Evolutionary conservation across 2,888 invertebrate genomes (phyloP).

Genomic region (Volucella inflata): DNA sequence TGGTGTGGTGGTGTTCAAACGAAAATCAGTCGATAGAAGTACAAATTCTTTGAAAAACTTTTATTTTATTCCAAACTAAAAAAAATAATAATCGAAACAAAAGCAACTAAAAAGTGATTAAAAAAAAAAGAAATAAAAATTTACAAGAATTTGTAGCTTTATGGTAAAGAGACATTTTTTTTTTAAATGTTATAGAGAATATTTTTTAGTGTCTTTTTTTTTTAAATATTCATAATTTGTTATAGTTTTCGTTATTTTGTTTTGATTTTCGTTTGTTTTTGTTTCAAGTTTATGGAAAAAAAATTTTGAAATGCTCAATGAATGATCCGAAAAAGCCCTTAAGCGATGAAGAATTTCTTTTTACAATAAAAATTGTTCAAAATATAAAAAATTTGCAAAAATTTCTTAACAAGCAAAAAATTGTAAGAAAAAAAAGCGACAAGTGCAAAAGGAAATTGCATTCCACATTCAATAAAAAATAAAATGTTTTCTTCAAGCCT

Average conservation of each 20-base stretch:
- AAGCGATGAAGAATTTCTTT: conserved; percentile 16
- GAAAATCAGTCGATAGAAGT: conserved; percentile 65
- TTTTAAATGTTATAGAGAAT: background rate
- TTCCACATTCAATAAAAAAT: conserved; percentile 59
- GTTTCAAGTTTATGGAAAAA: conserved; percentile 16
- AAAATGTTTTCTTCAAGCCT: background rate
- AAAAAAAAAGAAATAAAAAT: conserved; percentile 66
- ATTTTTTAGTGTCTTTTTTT: no score
- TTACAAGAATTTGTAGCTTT: conserved; percentile 69
- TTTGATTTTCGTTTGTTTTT: conserved; percentile 64
- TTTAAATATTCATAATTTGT: background rate
- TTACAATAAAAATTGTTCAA: conserved; percentile 11
- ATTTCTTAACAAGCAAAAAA: conserved; percentile 31
- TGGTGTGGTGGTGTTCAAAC: conserved; percentile 47
- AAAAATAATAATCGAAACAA: conserved; percentile 15
- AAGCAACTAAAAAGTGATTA: background rate
- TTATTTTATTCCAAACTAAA: conserved; percentile 45
- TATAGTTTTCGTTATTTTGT: conserved; percentile 10
- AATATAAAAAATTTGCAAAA: conserved; percentile 6
- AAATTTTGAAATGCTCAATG: background rate
- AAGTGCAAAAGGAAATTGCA: conserved; percentile 43
- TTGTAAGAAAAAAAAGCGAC: conserved; percentile 13
- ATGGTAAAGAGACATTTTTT: conserved; percentile 8
- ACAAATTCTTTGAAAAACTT: conserved; percentile 72
- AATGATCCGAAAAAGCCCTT: conserved; percentile 17